A percentile compares a stretch with the other conserved stretches of the same genome.
These are phyloP conservation scores for Drosophila mettleri DNA, from an alignment of 2,888 invertebrate genomes.

Conservation along the genomic window DNA sequence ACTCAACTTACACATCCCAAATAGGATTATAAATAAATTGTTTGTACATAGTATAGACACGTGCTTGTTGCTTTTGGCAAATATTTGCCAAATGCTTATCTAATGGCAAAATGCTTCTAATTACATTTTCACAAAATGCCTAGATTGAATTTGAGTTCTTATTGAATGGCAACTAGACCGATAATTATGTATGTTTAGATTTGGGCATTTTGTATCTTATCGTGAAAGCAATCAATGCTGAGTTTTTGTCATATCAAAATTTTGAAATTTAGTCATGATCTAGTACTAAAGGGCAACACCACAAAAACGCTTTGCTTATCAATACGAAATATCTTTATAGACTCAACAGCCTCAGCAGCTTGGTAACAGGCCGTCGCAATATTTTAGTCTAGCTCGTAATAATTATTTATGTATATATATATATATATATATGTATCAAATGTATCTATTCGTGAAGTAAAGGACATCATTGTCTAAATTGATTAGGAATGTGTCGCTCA, in stretches of 20 bases:
- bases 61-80: not conserved
- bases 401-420: not conserved
- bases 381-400: not conserved
- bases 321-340: slow-evolving; percentile 35
- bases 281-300: not conserved
- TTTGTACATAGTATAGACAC: not conserved
- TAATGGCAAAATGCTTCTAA: slow-evolving; percentile 1
- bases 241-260: slow-evolving; percentile 28
- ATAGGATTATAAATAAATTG: not conserved
- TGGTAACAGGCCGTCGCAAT: slow-evolving; percentile 12
- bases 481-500: not conserved
- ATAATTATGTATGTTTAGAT: slow-evolving; percentile 5
- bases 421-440: not conserved
- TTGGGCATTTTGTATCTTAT: slow-evolving; percentile 19
- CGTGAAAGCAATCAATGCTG: slow-evolving; percentile 35
- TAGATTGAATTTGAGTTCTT: no score
- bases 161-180: slow-evolving; percentile 7
- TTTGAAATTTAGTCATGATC: slow-evolving; percentile 12
- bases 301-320: slow-evolving; percentile 25
- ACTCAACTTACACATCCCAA: not conserved
- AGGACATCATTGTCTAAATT: not conserved
- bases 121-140: no score
- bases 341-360: slow-evolving; percentile 1
- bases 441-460: not conserved
- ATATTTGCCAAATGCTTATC: slow-evolving; percentile 23